Evolutionary conservation across 1,140 invertebrate species (phyloP).

Genomic region (Conus ventricosus): DNA sequence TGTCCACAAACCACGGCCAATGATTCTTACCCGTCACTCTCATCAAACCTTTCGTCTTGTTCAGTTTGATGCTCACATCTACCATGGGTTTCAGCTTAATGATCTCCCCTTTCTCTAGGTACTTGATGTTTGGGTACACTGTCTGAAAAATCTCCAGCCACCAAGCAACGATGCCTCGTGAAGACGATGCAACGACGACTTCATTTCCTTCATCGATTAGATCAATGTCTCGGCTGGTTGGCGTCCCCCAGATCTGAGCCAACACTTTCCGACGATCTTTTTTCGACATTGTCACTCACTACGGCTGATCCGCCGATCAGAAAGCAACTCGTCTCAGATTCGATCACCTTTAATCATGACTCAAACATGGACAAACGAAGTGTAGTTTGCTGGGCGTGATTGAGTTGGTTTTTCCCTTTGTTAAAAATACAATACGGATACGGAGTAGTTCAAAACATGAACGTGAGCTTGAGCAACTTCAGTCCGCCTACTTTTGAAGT

Average conservation of each 20-base stretch:
- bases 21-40: constrained; percentile 64
- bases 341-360: background rate
- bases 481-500: too few relatives aligned
- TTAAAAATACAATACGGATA: too few relatives aligned
- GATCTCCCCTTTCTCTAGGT: constrained; percentile 63
- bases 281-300: constrained; percentile 59
- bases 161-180: constrained; percentile 55
- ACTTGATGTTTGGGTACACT: constrained; percentile 65
- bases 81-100: constrained; percentile 62
- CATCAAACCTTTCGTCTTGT: constrained; percentile 62
- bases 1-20: constrained; percentile 68
- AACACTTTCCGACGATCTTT: constrained; percentile 63
- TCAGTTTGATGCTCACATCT: constrained; percentile 64
- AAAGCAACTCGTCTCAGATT: background rate
- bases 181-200: constrained; percentile 62
- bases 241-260: constrained; percentile 66
- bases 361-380: too few relatives aligned
- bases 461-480: background rate
- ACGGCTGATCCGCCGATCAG: background rate
- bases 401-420: too few relatives aligned
- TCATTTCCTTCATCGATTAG: constrained; percentile 69
- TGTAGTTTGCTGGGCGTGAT: too few relatives aligned
- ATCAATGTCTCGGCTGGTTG: constrained; percentile 67
- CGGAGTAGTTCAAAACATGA: background rate
- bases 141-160: constrained; percentile 65